Conservation (phyloP, 2,888 invertebrate genomes). For the Thereva unica region DNA sequence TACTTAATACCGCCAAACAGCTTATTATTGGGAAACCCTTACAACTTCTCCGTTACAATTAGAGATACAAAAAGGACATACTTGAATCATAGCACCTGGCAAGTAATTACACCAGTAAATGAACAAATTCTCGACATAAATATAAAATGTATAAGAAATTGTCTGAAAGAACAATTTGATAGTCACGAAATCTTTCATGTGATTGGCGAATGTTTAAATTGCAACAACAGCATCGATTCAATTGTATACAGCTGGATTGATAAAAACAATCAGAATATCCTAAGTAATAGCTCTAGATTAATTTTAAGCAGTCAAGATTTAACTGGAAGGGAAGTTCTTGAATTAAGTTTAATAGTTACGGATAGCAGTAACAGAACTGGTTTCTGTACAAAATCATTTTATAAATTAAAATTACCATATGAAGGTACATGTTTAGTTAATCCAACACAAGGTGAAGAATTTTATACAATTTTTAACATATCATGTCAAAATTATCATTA, state of each 20-base stretch:
- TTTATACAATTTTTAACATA: conserved; percentile 28
- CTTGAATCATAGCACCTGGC: conserved; percentile 2
- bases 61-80: neutral
- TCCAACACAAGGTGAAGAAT: conserved; percentile 33
- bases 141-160: conserved; percentile 37
- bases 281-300: conserved; percentile 4
- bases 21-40: conserved; percentile 10
- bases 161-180: conserved; percentile 12
- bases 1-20: conserved; percentile 21
- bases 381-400: conserved; percentile 2
- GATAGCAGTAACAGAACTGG: neutral
- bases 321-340: neutral
- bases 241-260: conserved; percentile 5
- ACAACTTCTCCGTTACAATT: conserved; percentile 28
- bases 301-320: conserved; percentile 13
- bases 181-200: conserved; percentile 26
- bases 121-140: conserved; percentile 9
- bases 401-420: conserved; percentile 1
- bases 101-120: conserved; percentile 25
- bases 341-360: neutral
- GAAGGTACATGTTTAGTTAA: conserved; percentile 27
- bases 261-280: neutral
- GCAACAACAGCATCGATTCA: neutral
- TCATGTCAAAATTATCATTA: conserved; percentile 14
- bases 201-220: conserved; percentile 27